These are phyloP conservation scores for Sander lucioperca DNA, from an alignment of 2,113 vertebrate species.

Conservation along the genomic window DNA sequence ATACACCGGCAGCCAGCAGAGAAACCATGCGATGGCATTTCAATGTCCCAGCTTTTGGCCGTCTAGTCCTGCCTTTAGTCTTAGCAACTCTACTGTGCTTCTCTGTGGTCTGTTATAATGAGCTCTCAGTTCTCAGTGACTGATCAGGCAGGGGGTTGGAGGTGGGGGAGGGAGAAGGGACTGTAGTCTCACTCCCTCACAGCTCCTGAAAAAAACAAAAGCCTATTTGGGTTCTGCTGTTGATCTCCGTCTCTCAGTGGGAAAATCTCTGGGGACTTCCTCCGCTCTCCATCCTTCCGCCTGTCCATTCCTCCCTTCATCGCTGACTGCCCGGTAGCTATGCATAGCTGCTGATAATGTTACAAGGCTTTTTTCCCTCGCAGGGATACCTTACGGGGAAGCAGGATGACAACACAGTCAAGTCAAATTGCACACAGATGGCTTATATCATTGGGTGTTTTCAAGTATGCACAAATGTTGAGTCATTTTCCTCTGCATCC, in stretches of 20 bases:
- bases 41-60: not conserved
- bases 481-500: slow-evolving; percentile 53
- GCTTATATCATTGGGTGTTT: slow-evolving; percentile 65
- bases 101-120: slow-evolving; percentile 46
- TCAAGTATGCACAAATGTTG: slow-evolving; percentile 35
- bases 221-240: slow-evolving; percentile 63
- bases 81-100: slow-evolving; percentile 16
- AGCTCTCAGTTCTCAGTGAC: slow-evolving; percentile 50
- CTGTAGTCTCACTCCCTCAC: slow-evolving; percentile 42
- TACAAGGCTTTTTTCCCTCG: slow-evolving; percentile 60
- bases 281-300: slow-evolving; percentile 44
- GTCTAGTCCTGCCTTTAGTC: slow-evolving; percentile 1
- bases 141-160: slow-evolving; percentile 39
- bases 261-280: slow-evolving; percentile 53
- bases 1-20: not conserved
- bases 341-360: slow-evolving; percentile 70
- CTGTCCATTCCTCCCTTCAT: slow-evolving; percentile 51
- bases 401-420: slow-evolving; percentile 59
- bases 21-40: slow-evolving; percentile 7
- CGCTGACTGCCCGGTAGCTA: slow-evolving; percentile 59
- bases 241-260: slow-evolving; percentile 66
- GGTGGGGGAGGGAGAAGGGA: not conserved
- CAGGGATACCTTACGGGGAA: slow-evolving; percentile 58
- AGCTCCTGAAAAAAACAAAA: slow-evolving; percentile 41
- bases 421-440: slow-evolving; percentile 76